Percentiles rank a stretch among this genome's conserved stretches.
phyloP scores from a whole-genome alignment of 2,888 invertebrate species.

The Drosophila gaucha region DNA sequence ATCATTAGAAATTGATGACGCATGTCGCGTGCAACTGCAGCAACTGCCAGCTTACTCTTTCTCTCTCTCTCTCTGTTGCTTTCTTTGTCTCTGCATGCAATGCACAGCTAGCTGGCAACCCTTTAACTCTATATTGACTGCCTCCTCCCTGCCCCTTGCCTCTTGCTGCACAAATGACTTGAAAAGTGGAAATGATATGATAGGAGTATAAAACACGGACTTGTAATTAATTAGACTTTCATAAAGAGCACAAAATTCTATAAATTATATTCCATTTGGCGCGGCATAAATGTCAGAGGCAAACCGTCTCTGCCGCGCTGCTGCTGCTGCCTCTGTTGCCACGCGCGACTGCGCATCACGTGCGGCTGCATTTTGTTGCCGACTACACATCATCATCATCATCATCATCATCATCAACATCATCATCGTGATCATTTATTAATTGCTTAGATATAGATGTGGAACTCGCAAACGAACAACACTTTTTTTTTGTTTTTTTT shows the following conservation, averaged over 20 bases:
- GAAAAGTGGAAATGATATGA: conserved; percentile 50
- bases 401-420: conserved; percentile 22
- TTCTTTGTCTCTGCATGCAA: conserved; percentile 32
- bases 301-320: not conserved
- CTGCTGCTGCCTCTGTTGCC: conserved; percentile 32
- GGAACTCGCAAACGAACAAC: conserved; percentile 16
- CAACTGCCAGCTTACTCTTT: conserved; percentile 4
- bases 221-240: conserved; percentile 78
- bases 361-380: conserved; percentile 53
- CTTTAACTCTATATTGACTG: conserved; percentile 36
- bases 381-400: conserved; percentile 21
- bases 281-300: conserved; percentile 68
- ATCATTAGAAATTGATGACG: conserved; percentile 81
- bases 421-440: conserved; percentile 25
- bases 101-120: conserved; percentile 46
- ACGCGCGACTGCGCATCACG: conserved; percentile 78
- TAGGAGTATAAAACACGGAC: conserved; percentile 48
- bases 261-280: conserved; percentile 73
- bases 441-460: conserved; percentile 16
- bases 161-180: conserved; percentile 27
- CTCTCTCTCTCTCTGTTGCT: not conserved
- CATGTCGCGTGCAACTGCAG: conserved; percentile 75
- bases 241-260: conserved; percentile 81
- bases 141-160: not conserved
- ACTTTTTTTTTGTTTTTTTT: conserved; percentile 12